Conservation (phyloP, 2,797 vertebrate genomes). For the Epinephelus coioides region DNA sequence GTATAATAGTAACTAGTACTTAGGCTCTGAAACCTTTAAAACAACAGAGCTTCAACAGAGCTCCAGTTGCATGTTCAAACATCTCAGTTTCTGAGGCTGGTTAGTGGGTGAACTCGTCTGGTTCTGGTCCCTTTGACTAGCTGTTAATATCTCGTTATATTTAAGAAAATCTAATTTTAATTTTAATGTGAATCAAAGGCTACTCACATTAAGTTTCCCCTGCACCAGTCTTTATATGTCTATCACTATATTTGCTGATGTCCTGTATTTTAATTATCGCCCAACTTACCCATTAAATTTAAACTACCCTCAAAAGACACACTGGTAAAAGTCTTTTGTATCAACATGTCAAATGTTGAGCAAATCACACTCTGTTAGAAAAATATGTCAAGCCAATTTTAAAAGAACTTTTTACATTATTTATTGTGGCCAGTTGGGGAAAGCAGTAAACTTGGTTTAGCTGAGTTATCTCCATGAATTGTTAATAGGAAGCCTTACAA, state of each 20-base stretch:
- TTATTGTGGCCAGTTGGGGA: conserved; percentile 1
- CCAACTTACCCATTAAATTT: background rate
- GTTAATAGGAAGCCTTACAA: conserved; percentile 1
- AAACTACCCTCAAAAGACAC: background rate
- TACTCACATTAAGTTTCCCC: no score
- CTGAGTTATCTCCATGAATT: conserved; percentile 4
- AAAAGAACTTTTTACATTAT: conserved; percentile 1
- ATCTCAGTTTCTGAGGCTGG: background rate
- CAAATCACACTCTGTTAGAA: background rate
- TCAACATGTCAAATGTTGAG: background rate
- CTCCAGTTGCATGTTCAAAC: background rate
- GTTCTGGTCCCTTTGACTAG: background rate
- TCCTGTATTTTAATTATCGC: no score
- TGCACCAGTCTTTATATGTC: no score
- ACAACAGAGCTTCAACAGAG: background rate
- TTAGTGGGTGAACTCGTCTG: background rate
- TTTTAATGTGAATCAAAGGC: no score
- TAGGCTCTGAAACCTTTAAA: background rate
- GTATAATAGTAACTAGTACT: conserved; percentile 1
- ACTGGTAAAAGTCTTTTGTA: background rate
- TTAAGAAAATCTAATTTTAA: no score
- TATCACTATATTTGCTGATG: no score
- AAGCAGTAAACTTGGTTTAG: background rate
- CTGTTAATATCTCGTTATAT: no score
- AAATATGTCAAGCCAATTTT: conserved; percentile 4